phyloP scores from a whole-genome alignment of 2,888 invertebrate genomes.

The Parasteatoda lunata region DNA sequence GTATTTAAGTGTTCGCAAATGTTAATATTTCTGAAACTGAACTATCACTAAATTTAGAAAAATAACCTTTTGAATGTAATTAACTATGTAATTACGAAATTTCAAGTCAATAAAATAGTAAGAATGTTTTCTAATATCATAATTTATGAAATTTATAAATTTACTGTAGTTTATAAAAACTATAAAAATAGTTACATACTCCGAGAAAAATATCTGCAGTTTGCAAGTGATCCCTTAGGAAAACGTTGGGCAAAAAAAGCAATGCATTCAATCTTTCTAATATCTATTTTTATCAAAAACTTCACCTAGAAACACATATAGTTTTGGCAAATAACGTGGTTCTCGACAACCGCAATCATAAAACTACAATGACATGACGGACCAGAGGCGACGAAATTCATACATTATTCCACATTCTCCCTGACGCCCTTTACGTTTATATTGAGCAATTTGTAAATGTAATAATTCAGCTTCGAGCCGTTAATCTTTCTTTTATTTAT shows the following conservation, averaged over 20 bases:
- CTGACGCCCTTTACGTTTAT: constrained; percentile 23
- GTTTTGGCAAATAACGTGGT: not conserved
- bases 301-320: not conserved
- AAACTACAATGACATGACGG: constrained; percentile 32
- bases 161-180: too few species aligned
- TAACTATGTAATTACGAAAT: too few species aligned
- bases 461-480: constrained; percentile 37
- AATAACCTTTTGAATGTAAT: too few species aligned
- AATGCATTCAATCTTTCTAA: constrained; percentile 33
- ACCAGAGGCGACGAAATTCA: constrained; percentile 27
- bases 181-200: too few species aligned
- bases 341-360: constrained; percentile 40
- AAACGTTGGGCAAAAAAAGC: not conserved
- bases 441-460: constrained; percentile 48
- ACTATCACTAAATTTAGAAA: too few species aligned
- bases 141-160: too few species aligned
- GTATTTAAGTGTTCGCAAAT: too few species aligned
- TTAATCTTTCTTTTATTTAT: constrained; percentile 20
- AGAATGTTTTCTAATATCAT: too few species aligned
- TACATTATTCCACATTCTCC: constrained; percentile 26
- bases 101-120: too few species aligned
- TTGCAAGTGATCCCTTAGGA: constrained; percentile 8
- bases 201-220: not conserved
- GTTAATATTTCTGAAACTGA: too few species aligned
- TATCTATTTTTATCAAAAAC: constrained; percentile 12